Percentiles rank a stretch among this genome's conserved stretches.
These are phyloP conservation scores for Microctonus brassicae DNA, from an alignment of 2,888 invertebrate genomes.

Conservation along the genomic window DNA sequence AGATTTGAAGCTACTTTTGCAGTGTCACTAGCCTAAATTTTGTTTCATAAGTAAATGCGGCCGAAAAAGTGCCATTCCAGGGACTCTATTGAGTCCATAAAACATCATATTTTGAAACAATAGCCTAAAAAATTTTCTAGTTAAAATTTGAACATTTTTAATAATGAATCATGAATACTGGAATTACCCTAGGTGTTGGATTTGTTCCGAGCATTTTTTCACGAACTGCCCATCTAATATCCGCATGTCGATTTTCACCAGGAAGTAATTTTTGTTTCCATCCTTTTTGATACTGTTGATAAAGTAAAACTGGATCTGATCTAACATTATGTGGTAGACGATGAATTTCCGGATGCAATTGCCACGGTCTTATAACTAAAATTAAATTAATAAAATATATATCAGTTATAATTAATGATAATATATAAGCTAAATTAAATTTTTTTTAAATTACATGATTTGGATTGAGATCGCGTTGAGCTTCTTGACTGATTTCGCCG, in stretches of 20 bases:
- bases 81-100: too few relatives aligned
- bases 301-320: slow-evolving; percentile 82
- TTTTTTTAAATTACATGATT: slow-evolving; percentile 56
- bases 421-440: not conserved
- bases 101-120: too few relatives aligned
- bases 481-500: slow-evolving; percentile 42
- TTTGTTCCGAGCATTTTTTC: slow-evolving; percentile 76
- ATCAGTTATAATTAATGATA: slow-evolving; percentile 5
- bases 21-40: too few relatives aligned
- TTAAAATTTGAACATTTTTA: not conserved
- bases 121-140: too few relatives aligned
- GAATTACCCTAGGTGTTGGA: slow-evolving; percentile 55
- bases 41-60: too few relatives aligned
- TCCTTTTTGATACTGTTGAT: slow-evolving; percentile 81
- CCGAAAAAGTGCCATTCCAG: too few relatives aligned
- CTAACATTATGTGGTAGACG: slow-evolving; percentile 62
- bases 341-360: slow-evolving; percentile 65
- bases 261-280: slow-evolving; percentile 84
- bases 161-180: not conserved
- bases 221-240: slow-evolving; percentile 79
- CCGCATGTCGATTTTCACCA: slow-evolving; percentile 78
- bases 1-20: too few relatives aligned
- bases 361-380: slow-evolving; percentile 76
- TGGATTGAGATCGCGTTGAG: slow-evolving; percentile 43
- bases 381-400: slow-evolving; percentile 38